A percentile compares a stretch with the other conserved stretches of the same genome.
Evolutionary conservation across 2,113 vertebrate species (phyloP).

Genomic region (Phyllostomus discolor): DNA sequence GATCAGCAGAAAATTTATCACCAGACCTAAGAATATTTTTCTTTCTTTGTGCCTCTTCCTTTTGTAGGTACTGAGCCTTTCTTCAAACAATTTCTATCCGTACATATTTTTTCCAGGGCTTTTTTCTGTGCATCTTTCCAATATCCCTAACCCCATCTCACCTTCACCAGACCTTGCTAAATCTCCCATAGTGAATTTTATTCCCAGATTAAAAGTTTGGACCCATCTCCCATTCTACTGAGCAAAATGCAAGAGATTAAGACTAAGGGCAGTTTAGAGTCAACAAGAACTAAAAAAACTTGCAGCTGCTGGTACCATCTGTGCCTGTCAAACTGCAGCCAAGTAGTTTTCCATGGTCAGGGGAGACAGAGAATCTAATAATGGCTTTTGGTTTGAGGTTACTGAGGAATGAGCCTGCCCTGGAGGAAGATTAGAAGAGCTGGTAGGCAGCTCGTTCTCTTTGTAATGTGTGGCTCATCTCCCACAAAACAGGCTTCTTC

Average conservation of each 20-base stretch:
- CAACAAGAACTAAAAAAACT: conserved; percentile 55
- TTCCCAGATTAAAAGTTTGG: conserved; percentile 6
- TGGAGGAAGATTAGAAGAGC: conserved; percentile 30
- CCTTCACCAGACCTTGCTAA: not conserved
- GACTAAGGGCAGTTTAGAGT: conserved; percentile 49
- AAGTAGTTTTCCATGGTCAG: conserved; percentile 54
- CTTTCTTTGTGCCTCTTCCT: not conserved
- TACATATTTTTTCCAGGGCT: not conserved
- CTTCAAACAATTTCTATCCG: not conserved
- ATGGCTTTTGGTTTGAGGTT: conserved; percentile 48
- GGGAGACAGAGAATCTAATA: conserved; percentile 31
- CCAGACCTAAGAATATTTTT: not conserved
- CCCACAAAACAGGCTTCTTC: conserved; percentile 51
- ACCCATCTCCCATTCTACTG: not conserved
- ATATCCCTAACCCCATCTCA: not conserved
- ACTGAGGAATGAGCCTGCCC: not conserved
- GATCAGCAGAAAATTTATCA: not conserved
- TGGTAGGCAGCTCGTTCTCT: conserved; percentile 9
- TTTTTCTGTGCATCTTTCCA: not conserved
- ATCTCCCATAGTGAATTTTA: not conserved
- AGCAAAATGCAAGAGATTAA: conserved; percentile 60
- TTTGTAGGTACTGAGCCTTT: not conserved
- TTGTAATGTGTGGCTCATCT: conserved; percentile 28
- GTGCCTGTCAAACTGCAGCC: conserved; percentile 53
- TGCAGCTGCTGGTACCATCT: conserved; percentile 55